phyloP scores from a whole-genome alignment of 2,888 invertebrate genomes.

The Phaedon cochleariae region DNA sequence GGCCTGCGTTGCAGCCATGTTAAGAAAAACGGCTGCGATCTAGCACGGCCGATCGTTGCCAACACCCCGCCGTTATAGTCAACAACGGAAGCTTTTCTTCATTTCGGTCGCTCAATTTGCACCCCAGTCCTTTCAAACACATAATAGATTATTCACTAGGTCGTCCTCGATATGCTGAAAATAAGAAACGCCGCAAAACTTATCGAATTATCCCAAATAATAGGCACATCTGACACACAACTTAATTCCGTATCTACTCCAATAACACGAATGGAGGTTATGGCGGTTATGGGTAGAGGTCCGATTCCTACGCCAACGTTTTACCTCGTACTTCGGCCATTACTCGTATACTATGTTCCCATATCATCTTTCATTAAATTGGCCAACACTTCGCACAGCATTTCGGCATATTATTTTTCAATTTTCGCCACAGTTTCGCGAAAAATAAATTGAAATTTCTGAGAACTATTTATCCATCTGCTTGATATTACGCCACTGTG shows the following conservation, averaged over 20 bases:
- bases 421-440: conserved; percentile 25
- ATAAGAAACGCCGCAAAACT: conserved; percentile 61
- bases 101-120: conserved; percentile 60
- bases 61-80: conserved; percentile 69
- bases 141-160: conserved; percentile 61
- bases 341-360: conserved; percentile 26
- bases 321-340: conserved; percentile 50
- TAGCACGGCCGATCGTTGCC: conserved; percentile 66
- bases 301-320: conserved; percentile 71
- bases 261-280: conserved; percentile 81
- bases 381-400: conserved; percentile 28
- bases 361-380: conserved; percentile 25
- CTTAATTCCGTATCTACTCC: conserved; percentile 79
- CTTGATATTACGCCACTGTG: conserved; percentile 55
- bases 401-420: conserved; percentile 20
- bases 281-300: conserved; percentile 80
- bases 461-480: conserved; percentile 59
- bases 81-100: conserved; percentile 61
- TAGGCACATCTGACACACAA: conserved; percentile 76
- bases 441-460: conserved; percentile 23
- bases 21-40: conserved; percentile 64
- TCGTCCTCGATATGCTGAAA: conserved; percentile 58
- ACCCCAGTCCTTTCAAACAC: conserved; percentile 62
- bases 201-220: conserved; percentile 62
- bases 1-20: conserved; percentile 88